Evolutionary conservation across 2,888 invertebrate species (phyloP), one percentile per base, ranked within the genome.

Genomic region (Drosophila dives): DNA sequence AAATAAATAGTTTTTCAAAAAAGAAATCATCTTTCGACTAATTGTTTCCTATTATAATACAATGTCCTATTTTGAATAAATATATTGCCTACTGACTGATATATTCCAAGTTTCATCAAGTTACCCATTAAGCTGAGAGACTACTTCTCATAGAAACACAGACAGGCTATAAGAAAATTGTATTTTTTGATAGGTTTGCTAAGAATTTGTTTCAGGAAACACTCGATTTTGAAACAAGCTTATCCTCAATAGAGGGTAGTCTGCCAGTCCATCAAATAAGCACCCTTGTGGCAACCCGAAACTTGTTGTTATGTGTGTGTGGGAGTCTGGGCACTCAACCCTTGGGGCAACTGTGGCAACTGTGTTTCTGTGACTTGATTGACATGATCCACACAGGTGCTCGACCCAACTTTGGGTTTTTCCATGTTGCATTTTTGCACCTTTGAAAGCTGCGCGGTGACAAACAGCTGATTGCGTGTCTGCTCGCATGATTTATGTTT

Each of bases 401-500:
- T 36, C 38, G 8, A 26, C 2, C 4, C 45, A 4, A 23, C 15
- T 45, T 45, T 45, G 7, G 45, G 15, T 45, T 45, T 45, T 45
- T 45, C 45, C 7, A 15, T 45, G 45, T 8, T 8, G 15, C 60
- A 55, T 17, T 49, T 54, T 29, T 49, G 7, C 17, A 23, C 11
- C 23, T 26, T 66, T 29, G 55, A 55, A 54, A 67, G 54, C 64
- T 54, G 75, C 33, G 29, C 55, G 72, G 75, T 72, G 89, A 77
- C 84, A 84, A 86, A 89, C 86, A 89, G 86, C 86, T 86, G 86
- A 89, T 86, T 86, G 85, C 80, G 77, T 84, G 86, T 75, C 67
- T 15, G 26, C 38, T 72, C 63, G 73, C 74, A 89, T 89, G 86
- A 86, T 89, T 86, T 86, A 86, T 86, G 89, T 74, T 74, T 64